Percentiles rank a stretch among this genome's conserved stretches.
Evolutionary conservation across 2,888 invertebrate genomes (phyloP).

Genomic region (Palloptera scutellata): DNA sequence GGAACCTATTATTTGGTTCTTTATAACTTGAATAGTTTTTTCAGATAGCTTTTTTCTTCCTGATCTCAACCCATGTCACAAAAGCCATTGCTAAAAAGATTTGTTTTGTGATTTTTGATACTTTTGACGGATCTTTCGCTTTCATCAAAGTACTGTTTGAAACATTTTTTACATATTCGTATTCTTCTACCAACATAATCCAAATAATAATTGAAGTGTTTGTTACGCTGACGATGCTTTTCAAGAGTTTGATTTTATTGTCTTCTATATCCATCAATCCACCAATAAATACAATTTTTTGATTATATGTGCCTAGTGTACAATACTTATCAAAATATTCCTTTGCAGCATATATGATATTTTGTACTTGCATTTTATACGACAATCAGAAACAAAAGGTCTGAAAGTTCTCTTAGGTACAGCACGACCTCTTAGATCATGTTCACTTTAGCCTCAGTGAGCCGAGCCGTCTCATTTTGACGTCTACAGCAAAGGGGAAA

Average conservation of each 20-base stretch:
- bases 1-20: slow-evolving; percentile 31
- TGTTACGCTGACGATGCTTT: slow-evolving; percentile 25
- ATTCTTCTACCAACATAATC: slow-evolving; percentile 24
- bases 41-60: slow-evolving; percentile 24
- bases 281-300: slow-evolving; percentile 32
- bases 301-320: slow-evolving; percentile 28
- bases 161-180: slow-evolving; percentile 26
- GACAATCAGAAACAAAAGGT: slow-evolving; percentile 27
- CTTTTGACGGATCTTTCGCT: slow-evolving; percentile 26
- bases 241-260: slow-evolving; percentile 26
- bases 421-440: slow-evolving; percentile 10
- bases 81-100: slow-evolving; percentile 20
- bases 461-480: too few relatives aligned
- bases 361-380: slow-evolving; percentile 31
- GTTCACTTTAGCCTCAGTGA: too few relatives aligned
- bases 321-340: slow-evolving; percentile 28
- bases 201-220: slow-evolving; percentile 24
- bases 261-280: slow-evolving; percentile 28
- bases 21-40: slow-evolving; percentile 23
- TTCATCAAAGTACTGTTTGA: slow-evolving; percentile 29
- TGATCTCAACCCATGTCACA: slow-evolving; percentile 23
- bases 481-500: too few relatives aligned
- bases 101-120: slow-evolving; percentile 15
- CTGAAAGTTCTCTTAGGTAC: slow-evolving; percentile 24
- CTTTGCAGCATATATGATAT: slow-evolving; percentile 21